phyloP scores from a whole-genome alignment of 2,888 invertebrate species.

The Eupeodes luniger region DNA sequence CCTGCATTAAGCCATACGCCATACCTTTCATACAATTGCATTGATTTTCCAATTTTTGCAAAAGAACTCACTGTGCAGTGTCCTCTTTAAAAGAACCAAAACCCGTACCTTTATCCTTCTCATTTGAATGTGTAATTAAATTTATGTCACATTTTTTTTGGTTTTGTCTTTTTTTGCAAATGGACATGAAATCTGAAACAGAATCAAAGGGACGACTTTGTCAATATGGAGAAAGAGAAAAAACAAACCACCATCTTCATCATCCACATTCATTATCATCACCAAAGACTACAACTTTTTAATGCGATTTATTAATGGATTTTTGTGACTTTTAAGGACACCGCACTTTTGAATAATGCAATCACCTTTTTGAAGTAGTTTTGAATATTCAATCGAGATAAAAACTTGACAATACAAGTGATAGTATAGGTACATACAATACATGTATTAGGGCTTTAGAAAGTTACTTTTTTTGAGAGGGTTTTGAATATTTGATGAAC shows the following conservation, averaged over 20 bases:
- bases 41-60: conserved; percentile 57
- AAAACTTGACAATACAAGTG: neutral
- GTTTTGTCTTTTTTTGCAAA: neutral
- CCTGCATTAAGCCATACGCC: neutral
- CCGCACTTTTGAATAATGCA: conserved; percentile 58
- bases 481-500: conserved; percentile 63
- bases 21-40: conserved; percentile 38
- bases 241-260: conserved; percentile 10
- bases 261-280: conserved; percentile 29
- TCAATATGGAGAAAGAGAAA: neutral
- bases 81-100: conserved; percentile 54
- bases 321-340: conserved; percentile 72
- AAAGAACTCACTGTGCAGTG: conserved; percentile 49
- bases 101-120: conserved; percentile 60
- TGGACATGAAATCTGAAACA: conserved; percentile 16
- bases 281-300: conserved; percentile 35
- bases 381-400: conserved; percentile 65
- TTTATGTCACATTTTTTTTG: conserved; percentile 55
- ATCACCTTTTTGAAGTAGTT: conserved; percentile 64
- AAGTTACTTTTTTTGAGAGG: conserved; percentile 44
- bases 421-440: too few relatives aligned
- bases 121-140: conserved; percentile 75
- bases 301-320: conserved; percentile 76
- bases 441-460: too few relatives aligned
- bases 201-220: conserved; percentile 50